phyloP scores from a whole-genome alignment of 2,113 vertebrate species.

The Prinia subflava region DNA sequence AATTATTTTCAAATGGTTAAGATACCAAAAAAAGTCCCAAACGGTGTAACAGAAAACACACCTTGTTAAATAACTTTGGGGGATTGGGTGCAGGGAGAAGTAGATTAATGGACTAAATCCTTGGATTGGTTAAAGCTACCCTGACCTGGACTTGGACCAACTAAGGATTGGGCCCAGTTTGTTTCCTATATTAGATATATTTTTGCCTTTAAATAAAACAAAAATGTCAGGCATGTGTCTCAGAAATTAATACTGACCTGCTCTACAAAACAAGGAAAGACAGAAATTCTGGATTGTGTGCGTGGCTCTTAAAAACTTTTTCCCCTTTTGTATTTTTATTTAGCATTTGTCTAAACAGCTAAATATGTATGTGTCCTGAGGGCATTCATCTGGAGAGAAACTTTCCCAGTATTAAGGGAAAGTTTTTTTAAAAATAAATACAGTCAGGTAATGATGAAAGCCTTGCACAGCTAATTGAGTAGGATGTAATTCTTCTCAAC shows the following conservation, averaged over 20 bases:
- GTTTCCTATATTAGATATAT: neutral
- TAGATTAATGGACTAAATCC: neutral
- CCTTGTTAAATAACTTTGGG: neutral
- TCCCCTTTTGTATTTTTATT: neutral
- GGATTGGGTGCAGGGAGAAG: neutral
- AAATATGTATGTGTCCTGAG: neutral
- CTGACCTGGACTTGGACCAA: neutral
- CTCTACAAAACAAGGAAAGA: neutral
- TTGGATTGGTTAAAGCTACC: neutral
- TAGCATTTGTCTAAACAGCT: conserved; percentile 20
- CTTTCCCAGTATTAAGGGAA: neutral
- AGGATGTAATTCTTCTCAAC: conserved; percentile 7
- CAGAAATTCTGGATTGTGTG: neutral
- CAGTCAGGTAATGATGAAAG: neutral
- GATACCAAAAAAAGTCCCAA: neutral
- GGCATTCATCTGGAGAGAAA: neutral
- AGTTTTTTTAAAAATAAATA: neutral
- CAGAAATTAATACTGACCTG: neutral
- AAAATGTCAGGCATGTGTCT: neutral
- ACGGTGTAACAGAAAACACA: neutral
- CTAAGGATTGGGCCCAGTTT: neutral
- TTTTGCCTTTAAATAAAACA: conserved; percentile 25
- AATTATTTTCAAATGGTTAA: neutral
- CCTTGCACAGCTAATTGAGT: neutral
- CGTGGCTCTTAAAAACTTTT: neutral